A percentile compares a stretch with the other conserved stretches of the same genome.
Conservation (phyloP, 1,140 invertebrate genomes). For the Lysiphlebus fabarum region DNA sequence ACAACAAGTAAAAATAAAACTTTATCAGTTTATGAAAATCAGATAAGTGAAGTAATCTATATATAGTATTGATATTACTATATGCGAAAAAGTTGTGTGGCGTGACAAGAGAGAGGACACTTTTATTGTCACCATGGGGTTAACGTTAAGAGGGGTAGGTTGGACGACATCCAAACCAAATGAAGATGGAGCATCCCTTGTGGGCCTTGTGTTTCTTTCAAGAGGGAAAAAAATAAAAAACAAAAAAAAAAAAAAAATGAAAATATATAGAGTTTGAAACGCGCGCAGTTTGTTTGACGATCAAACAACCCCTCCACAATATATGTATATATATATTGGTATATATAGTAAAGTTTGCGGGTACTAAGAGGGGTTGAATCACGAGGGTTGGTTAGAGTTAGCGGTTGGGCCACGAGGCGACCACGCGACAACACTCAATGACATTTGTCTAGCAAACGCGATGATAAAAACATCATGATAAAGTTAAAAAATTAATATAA, state of each 20-base stretch:
- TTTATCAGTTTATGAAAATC: slow-evolving; percentile 6
- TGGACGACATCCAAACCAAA: slow-evolving; percentile 37
- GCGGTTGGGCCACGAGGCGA: slow-evolving; percentile 40
- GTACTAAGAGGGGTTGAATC: slow-evolving; percentile 31
- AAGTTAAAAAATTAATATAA: not conserved
- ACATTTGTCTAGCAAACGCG: slow-evolving; percentile 34
- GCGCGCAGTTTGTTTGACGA: slow-evolving; percentile 21
- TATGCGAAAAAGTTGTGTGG: slow-evolving; percentile 6
- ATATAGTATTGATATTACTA: not conserved
- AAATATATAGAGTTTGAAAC: not conserved
- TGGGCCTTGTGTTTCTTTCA: slow-evolving; percentile 20
- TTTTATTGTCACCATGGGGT: slow-evolving; percentile 51
- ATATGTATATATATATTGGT: too few species aligned
- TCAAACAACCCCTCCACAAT: slow-evolving; percentile 13
- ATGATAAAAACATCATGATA: slow-evolving; percentile 1
- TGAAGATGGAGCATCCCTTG: slow-evolving; percentile 47
- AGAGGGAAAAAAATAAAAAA: slow-evolving; percentile 30
- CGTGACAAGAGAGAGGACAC: slow-evolving; percentile 24
- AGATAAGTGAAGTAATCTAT: not conserved
- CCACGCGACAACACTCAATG: slow-evolving; percentile 42
- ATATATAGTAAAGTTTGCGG: slow-evolving; percentile 16
- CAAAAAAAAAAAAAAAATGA: slow-evolving; percentile 3
- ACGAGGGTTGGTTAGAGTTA: slow-evolving; percentile 33
- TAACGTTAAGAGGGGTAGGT: slow-evolving; percentile 13
- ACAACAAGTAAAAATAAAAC: too few species aligned